Base-by-base conservation (phyloP, 2,113 vertebrate genomes). In the Gobio gobio region DNA sequence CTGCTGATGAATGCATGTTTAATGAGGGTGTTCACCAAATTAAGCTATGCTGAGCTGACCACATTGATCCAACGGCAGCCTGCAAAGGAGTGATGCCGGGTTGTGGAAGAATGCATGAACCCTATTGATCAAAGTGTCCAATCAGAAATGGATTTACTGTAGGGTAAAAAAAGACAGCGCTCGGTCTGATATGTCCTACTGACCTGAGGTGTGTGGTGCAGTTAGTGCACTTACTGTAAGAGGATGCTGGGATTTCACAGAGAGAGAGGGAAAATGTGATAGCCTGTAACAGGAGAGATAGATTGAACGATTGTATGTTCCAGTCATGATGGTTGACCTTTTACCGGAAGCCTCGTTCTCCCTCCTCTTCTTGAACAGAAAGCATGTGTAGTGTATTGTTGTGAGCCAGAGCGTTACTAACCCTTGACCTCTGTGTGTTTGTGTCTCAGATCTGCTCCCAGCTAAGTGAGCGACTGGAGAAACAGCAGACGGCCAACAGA, bases 401-500 rank as follows among this genome's bases (percentile, higher is more conserved):
- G 22, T 86, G 18, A 22, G 68, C 0, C 20, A 12, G 36, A 43
- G 36, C 78, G n/a, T 24, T 24, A 83, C 40, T 88, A 61, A 75
- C 49, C 77, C 16, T 72, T 20, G 84, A 63, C 75, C 47, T 83
- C 61, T 81, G 33, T 80, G 74, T 87, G 4, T 88, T 74, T 87
- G 43, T 87, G 5, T 78, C 43, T 33, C 88, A 99, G 98, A 99
- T 99, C 92, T 99, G 98, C 93, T 99, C 98, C 90, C 98, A 99
- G 92, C 94, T 99, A 92, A 99, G 98, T 22, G 96, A 98, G 91
- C 95, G 98, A 85, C 92, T 99, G 90, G 98, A 99, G 93, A 98
- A 98, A 90, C 97, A 99, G 64, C 98, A 99, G 94, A 94, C 97
- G 0, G 94, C 96, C 90, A 98, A 96, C 91, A 95, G 95, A 93